phyloP scores from a whole-genome alignment of 2,113 vertebrate genomes.

The Asarcornis scutulata region DNA sequence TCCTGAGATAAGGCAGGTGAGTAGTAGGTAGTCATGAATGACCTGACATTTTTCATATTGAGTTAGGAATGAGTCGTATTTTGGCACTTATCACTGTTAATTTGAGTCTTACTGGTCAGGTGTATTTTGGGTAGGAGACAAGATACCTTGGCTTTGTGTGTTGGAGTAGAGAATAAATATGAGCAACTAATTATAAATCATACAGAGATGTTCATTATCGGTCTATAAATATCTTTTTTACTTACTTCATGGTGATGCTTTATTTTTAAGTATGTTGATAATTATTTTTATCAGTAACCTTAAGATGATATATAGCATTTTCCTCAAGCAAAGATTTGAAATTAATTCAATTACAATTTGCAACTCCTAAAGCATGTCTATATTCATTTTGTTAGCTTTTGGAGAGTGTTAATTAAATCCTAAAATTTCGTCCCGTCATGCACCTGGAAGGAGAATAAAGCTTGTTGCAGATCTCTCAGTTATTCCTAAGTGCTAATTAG shows the following conservation, averaged over 20 bases:
- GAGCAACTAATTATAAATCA: neutral
- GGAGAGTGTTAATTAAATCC: constrained; percentile 26
- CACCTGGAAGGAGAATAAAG: neutral
- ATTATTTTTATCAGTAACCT: constrained; percentile 12
- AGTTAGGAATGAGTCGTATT: neutral
- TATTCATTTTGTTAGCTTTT: constrained; percentile 25
- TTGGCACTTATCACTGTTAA: neutral
- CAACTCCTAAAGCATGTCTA: neutral
- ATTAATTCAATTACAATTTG: neutral
- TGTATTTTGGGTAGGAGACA: neutral
- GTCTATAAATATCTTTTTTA: neutral
- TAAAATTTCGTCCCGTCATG: neutral
- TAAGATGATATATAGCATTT: neutral
- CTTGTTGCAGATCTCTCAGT: neutral
- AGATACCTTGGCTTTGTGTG: neutral
- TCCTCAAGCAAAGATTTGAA: neutral
- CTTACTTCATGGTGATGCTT: neutral
- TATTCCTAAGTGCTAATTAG: neutral
- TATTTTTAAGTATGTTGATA: neutral
- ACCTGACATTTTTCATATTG: neutral
- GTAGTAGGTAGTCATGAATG: neutral
- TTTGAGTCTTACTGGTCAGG: neutral
- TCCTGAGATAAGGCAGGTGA: neutral
- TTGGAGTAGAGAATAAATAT: neutral
- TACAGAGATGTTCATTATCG: neutral